phyloP scores from a whole-genome alignment of 2,888 invertebrate genomes.

The Luperina testacea region DNA sequence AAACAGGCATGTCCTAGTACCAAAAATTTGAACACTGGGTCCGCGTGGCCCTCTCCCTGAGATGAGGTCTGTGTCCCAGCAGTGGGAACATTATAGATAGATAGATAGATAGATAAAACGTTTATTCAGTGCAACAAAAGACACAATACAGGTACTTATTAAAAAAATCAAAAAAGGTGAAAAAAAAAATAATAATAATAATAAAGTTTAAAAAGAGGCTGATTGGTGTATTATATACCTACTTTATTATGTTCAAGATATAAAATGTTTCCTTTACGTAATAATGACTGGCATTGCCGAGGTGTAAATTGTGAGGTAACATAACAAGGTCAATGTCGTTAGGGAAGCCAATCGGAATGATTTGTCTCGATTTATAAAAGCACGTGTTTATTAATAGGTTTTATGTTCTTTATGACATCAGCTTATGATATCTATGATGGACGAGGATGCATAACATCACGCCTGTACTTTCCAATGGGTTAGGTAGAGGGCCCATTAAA shows the following conservation, averaged over 20 bases:
- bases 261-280: conserved; percentile 36
- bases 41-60: not conserved
- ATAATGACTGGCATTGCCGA: conserved; percentile 37
- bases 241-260: not conserved
- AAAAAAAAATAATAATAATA: no score
- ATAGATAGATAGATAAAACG: no score
- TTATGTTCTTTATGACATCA: not conserved
- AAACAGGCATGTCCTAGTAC: not conserved
- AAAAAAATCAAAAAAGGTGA: no score
- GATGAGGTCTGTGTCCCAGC: not conserved
- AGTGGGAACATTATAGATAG: not conserved
- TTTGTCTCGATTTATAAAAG: conserved; percentile 11
- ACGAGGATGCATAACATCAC: not conserved
- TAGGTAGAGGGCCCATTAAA: no score
- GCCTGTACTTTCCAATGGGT: no score
- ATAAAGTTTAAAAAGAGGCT: no score
- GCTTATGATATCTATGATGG: conserved; percentile 12
- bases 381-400: conserved; percentile 38
- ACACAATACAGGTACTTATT: no score
- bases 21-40: not conserved
- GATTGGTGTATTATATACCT: not conserved
- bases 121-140: no score
- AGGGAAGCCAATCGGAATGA: conserved; percentile 15
- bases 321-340: conserved; percentile 59
- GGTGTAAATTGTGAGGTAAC: conserved; percentile 42